Base-by-base conservation (phyloP, 2,888 invertebrate species). In the Drosophila paranaensis region DNA sequence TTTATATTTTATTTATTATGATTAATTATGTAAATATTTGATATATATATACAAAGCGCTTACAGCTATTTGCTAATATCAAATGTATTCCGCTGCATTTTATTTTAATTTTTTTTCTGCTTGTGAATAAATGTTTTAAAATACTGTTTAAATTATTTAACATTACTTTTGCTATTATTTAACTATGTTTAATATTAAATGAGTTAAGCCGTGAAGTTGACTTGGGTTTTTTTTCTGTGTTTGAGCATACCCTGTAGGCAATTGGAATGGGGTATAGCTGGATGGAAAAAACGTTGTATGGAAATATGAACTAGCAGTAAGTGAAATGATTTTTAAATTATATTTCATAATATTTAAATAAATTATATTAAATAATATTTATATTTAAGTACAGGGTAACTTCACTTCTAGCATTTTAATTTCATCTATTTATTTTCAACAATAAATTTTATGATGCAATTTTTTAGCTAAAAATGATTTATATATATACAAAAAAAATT, bases 131-230 rank as follows among this genome's bases (percentile, higher is more conserved):
- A 53, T 71, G 48, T 56, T 56, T 71, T 48, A 20, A 64, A 66
- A 74, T 71, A 71, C 66, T 67, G 67, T 46, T 62, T 60, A 35
- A 68, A 72, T 63, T 25, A 75, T 72, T 77, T n/a, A 64, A 39
- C 40, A 27, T 9, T 63, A 10, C 16, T 54, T 6, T 14, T 27
- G 25, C 25, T 6, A 27, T 20, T 69, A 54, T 35, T 40, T 20
- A 45, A 10, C 30, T 61, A 20, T 53, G 6, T 13, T 33, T 37
- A 43, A 53, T 57, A 27, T 40, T 6, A 48, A 46, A 30, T 45
- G 14, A 48, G 6, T 13, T 25, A 11, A 10, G 20, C 20, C 1
- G 16, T 13, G 30, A 20, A 39, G 14, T 33, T 39, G n/a, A n/a
- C 6, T 42, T 20, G 8, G n/a, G 6, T 20, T 37, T 43, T 0